A percentile compares a stretch with the other conserved stretches of the same genome.
Conservation (phyloP, 1,140 invertebrate genomes). For the Zaprionus gabonicus region DNA sequence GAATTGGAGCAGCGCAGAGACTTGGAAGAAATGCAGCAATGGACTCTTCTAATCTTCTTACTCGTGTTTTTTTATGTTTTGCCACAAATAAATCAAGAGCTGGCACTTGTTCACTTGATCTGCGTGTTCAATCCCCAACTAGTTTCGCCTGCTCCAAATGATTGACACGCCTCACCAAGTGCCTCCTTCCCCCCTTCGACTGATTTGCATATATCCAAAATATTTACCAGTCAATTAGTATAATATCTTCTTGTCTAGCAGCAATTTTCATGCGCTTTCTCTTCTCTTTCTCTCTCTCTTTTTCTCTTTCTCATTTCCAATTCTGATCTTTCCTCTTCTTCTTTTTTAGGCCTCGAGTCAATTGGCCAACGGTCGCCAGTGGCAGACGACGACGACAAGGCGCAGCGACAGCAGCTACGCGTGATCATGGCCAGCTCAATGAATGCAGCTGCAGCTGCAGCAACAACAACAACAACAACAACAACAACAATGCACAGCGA, state of each 20-base stretch:
- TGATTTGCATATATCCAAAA: constrained; percentile 45
- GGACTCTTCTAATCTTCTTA: not conserved
- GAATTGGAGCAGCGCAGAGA: not conserved
- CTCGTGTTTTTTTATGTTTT: constrained; percentile 6
- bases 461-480: constrained; percentile 24
- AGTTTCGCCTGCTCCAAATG: constrained; percentile 12
- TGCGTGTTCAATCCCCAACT: constrained; percentile 15
- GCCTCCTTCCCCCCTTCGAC: not conserved
- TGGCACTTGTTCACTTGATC: constrained; percentile 6
- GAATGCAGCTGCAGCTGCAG: constrained; percentile 40
- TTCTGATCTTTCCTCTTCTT: constrained; percentile 8
- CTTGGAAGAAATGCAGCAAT: not conserved
- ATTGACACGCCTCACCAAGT: not conserved
- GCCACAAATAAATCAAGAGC: not conserved
- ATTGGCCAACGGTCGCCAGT: constrained; percentile 39
- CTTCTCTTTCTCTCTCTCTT: constrained; percentile 15
- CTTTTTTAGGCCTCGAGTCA: constrained; percentile 54
- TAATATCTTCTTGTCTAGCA: constrained; percentile 19
- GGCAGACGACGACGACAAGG: constrained; percentile 38
- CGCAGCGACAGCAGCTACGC: constrained; percentile 27
- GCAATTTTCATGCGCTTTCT: constrained; percentile 70
- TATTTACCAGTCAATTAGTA: constrained; percentile 32
- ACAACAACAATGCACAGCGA: constrained; percentile 23
- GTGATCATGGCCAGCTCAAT: constrained; percentile 49
- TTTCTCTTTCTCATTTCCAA: not conserved